These are phyloP conservation scores for Ceratina australensis DNA, from an alignment of 1,140 invertebrate genomes.

Conservation along the genomic window DNA sequence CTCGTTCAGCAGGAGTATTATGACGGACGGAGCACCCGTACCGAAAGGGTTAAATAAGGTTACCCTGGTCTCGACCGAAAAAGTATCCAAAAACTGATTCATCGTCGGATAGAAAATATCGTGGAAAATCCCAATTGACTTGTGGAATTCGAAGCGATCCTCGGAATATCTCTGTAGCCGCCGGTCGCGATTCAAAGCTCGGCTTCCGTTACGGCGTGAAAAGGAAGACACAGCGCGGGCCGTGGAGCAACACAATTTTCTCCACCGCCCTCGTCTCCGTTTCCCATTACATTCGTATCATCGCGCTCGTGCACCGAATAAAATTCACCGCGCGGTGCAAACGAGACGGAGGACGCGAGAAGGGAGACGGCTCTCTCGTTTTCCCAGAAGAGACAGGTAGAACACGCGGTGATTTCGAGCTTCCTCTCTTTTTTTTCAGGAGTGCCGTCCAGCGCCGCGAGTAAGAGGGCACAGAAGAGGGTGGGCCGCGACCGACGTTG, in stretches of 20 bases:
- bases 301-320: constrained; percentile 23
- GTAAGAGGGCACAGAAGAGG: constrained; percentile 14
- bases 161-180: too few relatives aligned
- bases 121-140: too few relatives aligned
- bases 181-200: too few relatives aligned
- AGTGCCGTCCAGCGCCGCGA: constrained; percentile 48
- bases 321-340: constrained; percentile 4
- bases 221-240: constrained; percentile 2
- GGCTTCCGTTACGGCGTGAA: too few relatives aligned
- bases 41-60: too few relatives aligned
- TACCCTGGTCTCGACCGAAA: too few relatives aligned
- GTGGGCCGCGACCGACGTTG: neutral
- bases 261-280: constrained; percentile 18
- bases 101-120: too few relatives aligned
- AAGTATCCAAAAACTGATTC: too few relatives aligned
- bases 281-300: constrained; percentile 34
- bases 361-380: neutral
- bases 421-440: constrained; percentile 33
- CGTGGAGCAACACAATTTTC: constrained; percentile 23
- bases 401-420: constrained; percentile 30
- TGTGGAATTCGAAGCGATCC: too few relatives aligned
- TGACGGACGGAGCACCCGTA: too few relatives aligned
- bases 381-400: constrained; percentile 39
- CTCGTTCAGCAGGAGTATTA: too few relatives aligned
- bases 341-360: neutral